A percentile compares a stretch with the other conserved stretches of the same genome.
Evolutionary conservation across 2,797 vertebrate genomes (phyloP).

Genomic region (Alcedo quadribrachys): DNA sequence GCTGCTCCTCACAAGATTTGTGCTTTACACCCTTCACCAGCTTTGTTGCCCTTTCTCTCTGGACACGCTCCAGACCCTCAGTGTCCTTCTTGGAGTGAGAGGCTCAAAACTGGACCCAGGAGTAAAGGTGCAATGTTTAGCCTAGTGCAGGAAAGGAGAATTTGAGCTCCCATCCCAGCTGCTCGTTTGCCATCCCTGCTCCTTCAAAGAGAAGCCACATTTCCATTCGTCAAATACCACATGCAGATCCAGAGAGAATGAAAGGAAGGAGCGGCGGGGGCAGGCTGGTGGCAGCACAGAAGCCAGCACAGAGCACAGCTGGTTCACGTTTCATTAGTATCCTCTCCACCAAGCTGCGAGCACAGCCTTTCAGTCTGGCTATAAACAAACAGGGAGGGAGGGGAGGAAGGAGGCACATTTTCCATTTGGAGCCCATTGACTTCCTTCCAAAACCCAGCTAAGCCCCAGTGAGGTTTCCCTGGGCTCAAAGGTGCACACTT

Average conservation of each 20-base stretch:
- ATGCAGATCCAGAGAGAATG: neutral
- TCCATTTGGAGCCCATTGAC: neutral
- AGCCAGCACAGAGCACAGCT: constrained; percentile 56
- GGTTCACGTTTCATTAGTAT: constrained; percentile 68
- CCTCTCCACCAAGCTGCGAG: constrained; percentile 50
- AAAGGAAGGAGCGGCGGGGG: constrained; percentile 60
- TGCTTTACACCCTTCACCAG: neutral
- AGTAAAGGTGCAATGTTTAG: neutral
- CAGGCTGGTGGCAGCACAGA: constrained; percentile 58
- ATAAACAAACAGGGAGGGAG: neutral
- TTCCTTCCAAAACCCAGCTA: neutral
- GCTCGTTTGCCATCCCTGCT: constrained; percentile 16
- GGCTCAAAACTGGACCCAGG: neutral
- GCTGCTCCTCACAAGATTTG: neutral
- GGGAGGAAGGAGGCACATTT: neutral
- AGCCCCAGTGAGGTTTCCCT: neutral
- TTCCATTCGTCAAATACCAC: constrained; percentile 63
- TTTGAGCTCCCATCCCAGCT: neutral
- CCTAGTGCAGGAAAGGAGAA: neutral
- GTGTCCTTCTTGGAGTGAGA: neutral
- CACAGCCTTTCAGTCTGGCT: constrained; percentile 54
- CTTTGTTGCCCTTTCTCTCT: neutral
- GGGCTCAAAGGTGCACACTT: neutral
- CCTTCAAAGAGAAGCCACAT: constrained; percentile 63
- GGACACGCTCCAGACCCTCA: neutral